phyloP scores from a whole-genome alignment of 2,113 vertebrate genomes.

The Chaenocephalus aceratus region DNA sequence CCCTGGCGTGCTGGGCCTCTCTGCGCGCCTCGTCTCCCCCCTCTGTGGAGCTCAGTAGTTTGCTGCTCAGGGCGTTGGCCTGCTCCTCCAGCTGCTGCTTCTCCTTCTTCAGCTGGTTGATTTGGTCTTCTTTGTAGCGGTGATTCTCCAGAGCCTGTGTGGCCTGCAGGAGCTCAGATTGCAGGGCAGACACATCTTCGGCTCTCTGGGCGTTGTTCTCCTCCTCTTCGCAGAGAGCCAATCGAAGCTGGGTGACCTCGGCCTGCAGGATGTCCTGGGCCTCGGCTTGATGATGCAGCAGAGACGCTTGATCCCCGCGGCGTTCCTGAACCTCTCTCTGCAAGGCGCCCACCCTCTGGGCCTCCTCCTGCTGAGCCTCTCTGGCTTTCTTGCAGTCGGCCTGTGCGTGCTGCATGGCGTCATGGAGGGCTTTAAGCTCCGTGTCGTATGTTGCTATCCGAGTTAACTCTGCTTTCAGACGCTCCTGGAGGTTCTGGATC shows the following conservation, averaged over 20 bases:
- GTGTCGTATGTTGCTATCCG: slow-evolving; percentile 83
- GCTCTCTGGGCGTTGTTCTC: slow-evolving; percentile 81
- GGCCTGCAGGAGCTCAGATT: slow-evolving; percentile 83
- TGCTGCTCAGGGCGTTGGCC: slow-evolving; percentile 76
- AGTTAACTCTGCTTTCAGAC: slow-evolving; percentile 78
- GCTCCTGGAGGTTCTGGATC: slow-evolving; percentile 76
- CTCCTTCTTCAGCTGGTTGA: slow-evolving; percentile 81
- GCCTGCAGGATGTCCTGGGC: slow-evolving; percentile 82
- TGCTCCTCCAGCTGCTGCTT: slow-evolving; percentile 87
- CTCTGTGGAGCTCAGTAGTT: slow-evolving; percentile 79
- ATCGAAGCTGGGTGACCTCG: slow-evolving; percentile 70
- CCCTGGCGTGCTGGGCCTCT: slow-evolving; percentile 80
- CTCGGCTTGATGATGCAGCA: slow-evolving; percentile 77
- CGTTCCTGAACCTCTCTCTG: slow-evolving; percentile 83
- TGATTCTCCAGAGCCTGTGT: slow-evolving; percentile 83
- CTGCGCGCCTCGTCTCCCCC: slow-evolving; percentile 83
- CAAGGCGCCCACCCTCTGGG: slow-evolving; percentile 71
- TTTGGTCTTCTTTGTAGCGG: slow-evolving; percentile 81
- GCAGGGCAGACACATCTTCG: slow-evolving; percentile 83
- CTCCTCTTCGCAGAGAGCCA: slow-evolving; percentile 85
- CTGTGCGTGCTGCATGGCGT: slow-evolving; percentile 79
- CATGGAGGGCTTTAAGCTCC: slow-evolving; percentile 79
- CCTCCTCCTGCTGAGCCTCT: slow-evolving; percentile 73
- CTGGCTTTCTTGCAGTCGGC: slow-evolving; percentile 81
- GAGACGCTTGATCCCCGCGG: slow-evolving; percentile 61